phyloP scores from a whole-genome alignment of 2,888 invertebrate genomes.

The Helleia helle region DNA sequence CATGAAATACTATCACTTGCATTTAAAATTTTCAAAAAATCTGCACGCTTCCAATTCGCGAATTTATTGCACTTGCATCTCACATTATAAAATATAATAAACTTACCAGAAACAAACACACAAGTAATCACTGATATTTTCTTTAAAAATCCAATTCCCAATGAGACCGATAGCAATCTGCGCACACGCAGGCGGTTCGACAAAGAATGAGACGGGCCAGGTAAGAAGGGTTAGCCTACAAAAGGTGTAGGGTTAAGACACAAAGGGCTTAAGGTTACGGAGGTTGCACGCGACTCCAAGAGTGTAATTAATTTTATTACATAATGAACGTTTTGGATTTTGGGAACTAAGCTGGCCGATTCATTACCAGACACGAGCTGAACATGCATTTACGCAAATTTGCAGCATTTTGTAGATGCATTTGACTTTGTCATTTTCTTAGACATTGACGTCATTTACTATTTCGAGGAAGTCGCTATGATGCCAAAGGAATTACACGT shows the following conservation, averaged over 20 bases:
- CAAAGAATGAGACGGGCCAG: slow-evolving; percentile 67
- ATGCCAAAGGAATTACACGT: no score
- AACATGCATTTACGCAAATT: no score
- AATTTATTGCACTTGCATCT: no score
- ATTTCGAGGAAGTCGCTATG: no score
- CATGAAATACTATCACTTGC: not conserved
- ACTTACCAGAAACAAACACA: not conserved
- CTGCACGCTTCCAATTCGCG: no score
- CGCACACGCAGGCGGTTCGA: slow-evolving; percentile 63
- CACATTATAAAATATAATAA: not conserved
- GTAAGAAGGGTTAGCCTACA: slow-evolving; percentile 70
- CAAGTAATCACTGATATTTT: not conserved
- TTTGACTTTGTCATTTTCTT: no score
- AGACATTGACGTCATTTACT: no score
- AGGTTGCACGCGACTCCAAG: slow-evolving; percentile 45
- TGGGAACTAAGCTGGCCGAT: no score
- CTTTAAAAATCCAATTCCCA: not conserved
- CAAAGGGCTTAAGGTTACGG: slow-evolving; percentile 50
- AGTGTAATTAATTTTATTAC: slow-evolving; percentile 28
- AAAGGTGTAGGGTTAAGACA: slow-evolving; percentile 59
- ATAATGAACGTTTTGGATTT: slow-evolving; percentile 14
- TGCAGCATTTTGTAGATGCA: no score
- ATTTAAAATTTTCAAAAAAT: not conserved
- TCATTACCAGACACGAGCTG: no score
- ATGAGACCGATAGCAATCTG: slow-evolving; percentile 21